phyloP scores from a whole-genome alignment of 2,113 vertebrate genomes.

The Zootoca vivipara region DNA sequence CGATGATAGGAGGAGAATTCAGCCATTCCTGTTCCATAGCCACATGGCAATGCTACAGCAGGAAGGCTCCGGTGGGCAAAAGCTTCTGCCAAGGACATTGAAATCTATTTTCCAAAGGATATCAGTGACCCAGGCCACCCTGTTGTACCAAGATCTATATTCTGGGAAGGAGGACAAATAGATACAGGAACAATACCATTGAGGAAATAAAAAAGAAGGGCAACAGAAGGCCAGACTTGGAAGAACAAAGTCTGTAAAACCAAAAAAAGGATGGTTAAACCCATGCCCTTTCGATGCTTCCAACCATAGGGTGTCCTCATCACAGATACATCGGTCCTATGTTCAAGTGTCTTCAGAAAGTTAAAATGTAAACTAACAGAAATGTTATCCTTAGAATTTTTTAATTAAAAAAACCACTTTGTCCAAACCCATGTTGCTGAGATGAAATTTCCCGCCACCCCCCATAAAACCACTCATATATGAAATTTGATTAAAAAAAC shows the following conservation, averaged over 20 bases:
- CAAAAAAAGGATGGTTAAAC: not conserved
- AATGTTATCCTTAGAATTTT: slow-evolving; percentile 68
- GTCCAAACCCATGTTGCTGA: not conserved
- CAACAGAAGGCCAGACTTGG: not conserved
- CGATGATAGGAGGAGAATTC: slow-evolving; percentile 13
- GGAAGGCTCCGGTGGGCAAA: slow-evolving; percentile 11
- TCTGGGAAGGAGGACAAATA: not conserved
- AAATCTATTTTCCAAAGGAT: not conserved
- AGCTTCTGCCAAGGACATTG: not conserved
- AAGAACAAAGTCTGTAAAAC: not conserved
- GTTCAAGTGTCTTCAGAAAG: slow-evolving; percentile 86
- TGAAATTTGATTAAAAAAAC: not conserved
- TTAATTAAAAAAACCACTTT: slow-evolving; percentile 8
- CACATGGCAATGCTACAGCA: not conserved
- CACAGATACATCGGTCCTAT: slow-evolving; percentile 85
- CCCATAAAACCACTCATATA: not conserved
- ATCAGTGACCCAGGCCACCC: not conserved
- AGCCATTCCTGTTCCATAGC: slow-evolving; percentile 5
- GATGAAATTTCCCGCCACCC: slow-evolving; percentile 50
- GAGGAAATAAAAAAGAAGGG: slow-evolving; percentile 11
- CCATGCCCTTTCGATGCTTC: slow-evolving; percentile 37
- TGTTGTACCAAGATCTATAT: fast-evolving
- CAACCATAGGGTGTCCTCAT: slow-evolving; percentile 72
- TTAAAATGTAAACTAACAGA: slow-evolving; percentile 82
- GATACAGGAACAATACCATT: slow-evolving; percentile 9